A percentile compares a stretch with the other conserved stretches of the same genome.
Evolutionary conservation across 35 echinoderm and acorn worm genomes (phyloP).

Genomic region (Amphiura filiformis): DNA sequence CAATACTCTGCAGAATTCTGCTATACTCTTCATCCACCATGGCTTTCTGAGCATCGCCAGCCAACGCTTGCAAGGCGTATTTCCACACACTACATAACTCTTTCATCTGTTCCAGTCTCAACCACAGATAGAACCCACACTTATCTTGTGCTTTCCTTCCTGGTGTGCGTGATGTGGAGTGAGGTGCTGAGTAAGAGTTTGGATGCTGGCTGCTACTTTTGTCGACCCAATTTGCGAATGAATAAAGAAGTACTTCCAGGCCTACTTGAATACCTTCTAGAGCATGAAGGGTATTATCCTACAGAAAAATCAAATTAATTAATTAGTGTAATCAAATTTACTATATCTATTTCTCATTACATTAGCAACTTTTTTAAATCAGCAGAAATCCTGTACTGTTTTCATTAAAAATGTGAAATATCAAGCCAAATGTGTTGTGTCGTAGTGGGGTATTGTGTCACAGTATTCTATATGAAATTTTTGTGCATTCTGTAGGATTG

Average conservation of each 20-base stretch:
- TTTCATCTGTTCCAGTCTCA: slow-evolving; percentile 16
- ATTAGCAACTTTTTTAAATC: no score
- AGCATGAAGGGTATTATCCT: slow-evolving; percentile 2
- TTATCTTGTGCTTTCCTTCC: background rate
- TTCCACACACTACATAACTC: slow-evolving; percentile 28
- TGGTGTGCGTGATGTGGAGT: background rate
- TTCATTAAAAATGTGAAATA: no score
- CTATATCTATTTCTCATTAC: no score
- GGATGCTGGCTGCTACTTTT: slow-evolving; percentile 7
- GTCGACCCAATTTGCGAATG: background rate
- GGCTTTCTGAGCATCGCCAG: background rate
- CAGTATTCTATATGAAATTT: no score
- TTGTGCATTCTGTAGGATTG: no score
- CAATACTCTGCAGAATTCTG: slow-evolving; percentile 38
- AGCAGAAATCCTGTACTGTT: no score
- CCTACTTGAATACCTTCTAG: slow-evolving; percentile 6
- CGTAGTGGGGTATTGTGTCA: no score
- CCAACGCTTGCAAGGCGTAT: slow-evolving; percentile 21
- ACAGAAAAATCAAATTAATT: background rate
- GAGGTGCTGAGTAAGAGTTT: background rate
- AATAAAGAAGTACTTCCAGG: slow-evolving; percentile 26
- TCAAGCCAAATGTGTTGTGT: no score
- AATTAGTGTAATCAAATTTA: no score
- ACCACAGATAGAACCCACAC: slow-evolving; percentile 25
- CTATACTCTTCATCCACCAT: background rate